Evolutionary conservation across 2,113 vertebrate species (phyloP), one percentile per base, ranked within the genome.

Genomic region (Dasypus novemcinctus): DNA sequence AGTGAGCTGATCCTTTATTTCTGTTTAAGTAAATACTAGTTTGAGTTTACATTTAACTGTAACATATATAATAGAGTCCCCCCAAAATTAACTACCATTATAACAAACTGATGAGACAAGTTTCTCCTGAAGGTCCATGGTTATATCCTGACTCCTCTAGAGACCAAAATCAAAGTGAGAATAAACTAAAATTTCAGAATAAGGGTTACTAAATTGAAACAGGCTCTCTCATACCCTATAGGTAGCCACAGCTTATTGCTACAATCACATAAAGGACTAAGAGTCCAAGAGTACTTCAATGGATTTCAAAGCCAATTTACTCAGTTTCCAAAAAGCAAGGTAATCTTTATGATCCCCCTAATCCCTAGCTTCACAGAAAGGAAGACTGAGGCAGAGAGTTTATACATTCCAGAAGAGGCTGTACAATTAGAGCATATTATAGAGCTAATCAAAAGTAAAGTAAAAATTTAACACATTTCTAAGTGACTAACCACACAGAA

Each of bases 381-480:
- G 49, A 84, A 92, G 96, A 86, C 18, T 84, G n/a, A 95, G 59
- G 80, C 61, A 91, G 87, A 81, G 25, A 72, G 72, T 38, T 76
- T 63, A 82, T 17, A 54, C 63, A 93, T 94, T 94, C 75, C 31
- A 97, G 86, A 94, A 90, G 46, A 90, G 38, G 8, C 38, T 94
- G 78, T 43, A 79, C 27, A 41, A 71, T 5, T 69, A 95, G 36
- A 63, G 41, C 27, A 78, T 17, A 33, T 69, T 63, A 68, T 29
- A 80, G 74, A 15, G 10, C 43, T 91, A 69, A 89, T 85, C 57
- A 95, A 93, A 96, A 49, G 88, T 17, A 31, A 41, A 90, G 49
- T 78, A 93, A 74, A 49, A 97, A 87, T 82, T 94, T 10, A 90
- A 72, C 61, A 85, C 38, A 95, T 75, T 95, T n/a, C 46, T 75